A percentile compares a stretch with the other conserved stretches of the same genome.
phyloP scores from a whole-genome alignment of 2,888 invertebrate genomes.

The Tanaodytes sp. region DNA sequence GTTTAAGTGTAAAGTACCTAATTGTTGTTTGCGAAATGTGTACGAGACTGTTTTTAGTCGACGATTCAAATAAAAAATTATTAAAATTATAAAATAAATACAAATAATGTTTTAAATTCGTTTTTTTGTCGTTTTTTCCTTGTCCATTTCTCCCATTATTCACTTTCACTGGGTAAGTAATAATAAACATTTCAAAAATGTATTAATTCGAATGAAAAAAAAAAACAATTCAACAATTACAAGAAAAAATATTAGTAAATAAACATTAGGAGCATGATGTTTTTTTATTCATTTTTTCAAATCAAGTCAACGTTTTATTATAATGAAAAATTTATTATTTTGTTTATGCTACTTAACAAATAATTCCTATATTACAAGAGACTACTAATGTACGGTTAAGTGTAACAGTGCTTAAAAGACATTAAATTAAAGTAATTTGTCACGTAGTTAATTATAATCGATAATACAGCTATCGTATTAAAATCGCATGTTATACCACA shows the following conservation, averaged over 20 bases:
- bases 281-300: no score
- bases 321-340: slow-evolving; percentile 52
- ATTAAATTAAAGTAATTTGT: slow-evolving; percentile 40
- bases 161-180: no score
- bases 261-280: no score
- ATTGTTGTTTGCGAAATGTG: slow-evolving; percentile 18
- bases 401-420: slow-evolving; percentile 52
- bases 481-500: slow-evolving; percentile 38
- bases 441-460: slow-evolving; percentile 24
- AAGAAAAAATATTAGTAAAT: no score
- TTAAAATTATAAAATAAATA: slow-evolving; percentile 44
- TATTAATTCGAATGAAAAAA: no score
- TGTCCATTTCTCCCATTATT: no score
- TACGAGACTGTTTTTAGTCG: slow-evolving; percentile 53
- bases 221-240: no score
- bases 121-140: no score
- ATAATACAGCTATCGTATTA: slow-evolving; percentile 32
- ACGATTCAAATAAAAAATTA: slow-evolving; percentile 48
- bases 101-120: slow-evolving; percentile 39
- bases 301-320: no score
- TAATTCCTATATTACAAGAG: slow-evolving; percentile 50
- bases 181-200: no score
- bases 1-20: slow-evolving; percentile 23
- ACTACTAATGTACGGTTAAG: slow-evolving; percentile 46
- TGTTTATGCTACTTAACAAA: slow-evolving; percentile 48